phyloP scores from a whole-genome alignment of 2,888 invertebrate genomes.

The Yponomeuta sedellus region DNA sequence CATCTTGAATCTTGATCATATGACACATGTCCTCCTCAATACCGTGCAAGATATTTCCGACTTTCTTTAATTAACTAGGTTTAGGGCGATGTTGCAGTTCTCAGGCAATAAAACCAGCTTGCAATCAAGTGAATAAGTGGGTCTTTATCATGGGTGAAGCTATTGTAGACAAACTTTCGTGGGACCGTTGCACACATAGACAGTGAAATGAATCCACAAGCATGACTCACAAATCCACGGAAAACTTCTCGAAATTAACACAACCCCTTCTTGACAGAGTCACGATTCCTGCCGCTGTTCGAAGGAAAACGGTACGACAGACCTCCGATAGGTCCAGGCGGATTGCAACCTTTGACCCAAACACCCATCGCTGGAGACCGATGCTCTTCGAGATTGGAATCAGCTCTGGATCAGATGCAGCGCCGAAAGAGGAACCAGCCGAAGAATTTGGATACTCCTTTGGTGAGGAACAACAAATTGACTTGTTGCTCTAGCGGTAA shows the following conservation, averaged over 20 bases:
- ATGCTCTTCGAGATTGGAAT: conserved; percentile 80
- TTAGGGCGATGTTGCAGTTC: neutral
- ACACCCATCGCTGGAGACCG: conserved; percentile 67
- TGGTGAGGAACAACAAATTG: conserved; percentile 37
- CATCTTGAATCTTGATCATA: neutral
- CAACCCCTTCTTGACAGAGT: conserved; percentile 44
- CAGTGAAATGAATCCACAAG: no score
- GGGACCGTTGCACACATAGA: no score
- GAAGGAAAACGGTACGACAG: conserved; percentile 61
- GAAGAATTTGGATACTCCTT: conserved; percentile 60
- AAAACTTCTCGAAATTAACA: no score
- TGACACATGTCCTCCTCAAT: no score
- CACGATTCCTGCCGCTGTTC: conserved; percentile 62
- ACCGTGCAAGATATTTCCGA: neutral
- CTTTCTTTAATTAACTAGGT: neutral
- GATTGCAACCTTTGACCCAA: conserved; percentile 53
- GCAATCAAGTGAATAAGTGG: no score
- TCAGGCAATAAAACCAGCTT: no score
- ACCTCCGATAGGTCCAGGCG: conserved; percentile 47
- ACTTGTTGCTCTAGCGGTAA: no score
- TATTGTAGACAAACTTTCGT: no score
- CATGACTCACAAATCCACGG: no score
- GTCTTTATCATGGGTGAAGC: no score
- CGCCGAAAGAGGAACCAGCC: conserved; percentile 74
- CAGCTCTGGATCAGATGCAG: conserved; percentile 80